Base-by-base conservation (phyloP, 2,113 vertebrate species). In the Notechis scutatus region DNA sequence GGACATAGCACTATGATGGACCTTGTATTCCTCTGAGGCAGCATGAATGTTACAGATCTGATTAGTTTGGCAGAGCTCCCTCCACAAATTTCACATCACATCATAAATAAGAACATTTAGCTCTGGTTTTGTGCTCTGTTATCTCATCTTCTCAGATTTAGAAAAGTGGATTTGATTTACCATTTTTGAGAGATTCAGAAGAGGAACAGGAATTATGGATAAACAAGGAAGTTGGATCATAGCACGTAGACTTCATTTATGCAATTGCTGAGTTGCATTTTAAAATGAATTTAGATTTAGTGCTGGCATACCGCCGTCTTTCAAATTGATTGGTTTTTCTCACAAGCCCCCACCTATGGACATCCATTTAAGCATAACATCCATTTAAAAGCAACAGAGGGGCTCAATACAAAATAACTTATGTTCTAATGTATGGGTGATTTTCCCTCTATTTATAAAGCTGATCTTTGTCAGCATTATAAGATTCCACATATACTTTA, bases 281-380 rank as follows among this genome's bases (percentile, higher is more conserved):
- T 93, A 96, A 95, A 97, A 91, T 95, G 93, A 94, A 95, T 61
- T 94, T 47, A 94, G 74, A 93, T 91, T 42, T 96, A 88, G 26
- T 93, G 34, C 94, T 94, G 89, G 94, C 93, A 95, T 93, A 93
- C 94, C 94, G 95, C 96, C 96, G 92, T 93, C 91, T 95, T 96
- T 94, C 88, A 94, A 92, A 95, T 93, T 91, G 95, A 95, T 96
- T 95, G 95, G 94, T 95, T 96, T 96, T 93, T 93, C 96, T 95
- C 93, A 95, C 93, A 94, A 97, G 94, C 93, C 96, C 94, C 94
- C 93, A 92, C 95, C 94, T 96, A 89, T n/a, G 29, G 93, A 91
- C 94, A 94, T 94, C 89, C 95, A 69, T 92, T 95, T 94, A 96
- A 94, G 93, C 11, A 81, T 29, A 64, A 6, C 69, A 52, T 52